These are phyloP conservation scores for Leptinotarsa tumamoca DNA, from an alignment of 2,888 invertebrate genomes.

Conservation along the genomic window DNA sequence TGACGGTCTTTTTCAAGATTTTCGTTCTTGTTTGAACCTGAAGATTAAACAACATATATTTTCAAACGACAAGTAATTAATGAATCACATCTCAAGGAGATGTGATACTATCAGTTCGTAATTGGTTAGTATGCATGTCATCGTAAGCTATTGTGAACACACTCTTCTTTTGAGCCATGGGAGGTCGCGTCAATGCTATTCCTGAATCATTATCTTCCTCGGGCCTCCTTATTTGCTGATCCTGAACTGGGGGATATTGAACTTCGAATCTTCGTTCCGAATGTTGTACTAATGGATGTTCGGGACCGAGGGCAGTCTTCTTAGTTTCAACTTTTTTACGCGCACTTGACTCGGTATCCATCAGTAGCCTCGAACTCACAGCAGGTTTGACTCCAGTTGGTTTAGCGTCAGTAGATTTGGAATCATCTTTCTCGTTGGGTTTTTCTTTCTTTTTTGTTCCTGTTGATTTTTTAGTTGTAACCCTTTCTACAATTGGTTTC, in stretches of 20 bases:
- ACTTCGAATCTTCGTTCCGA: slow-evolving; percentile 82
- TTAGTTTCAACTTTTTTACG: slow-evolving; percentile 53
- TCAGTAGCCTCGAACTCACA: slow-evolving; percentile 50
- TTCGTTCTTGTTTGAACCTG: no score
- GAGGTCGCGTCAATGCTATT: slow-evolving; percentile 79
- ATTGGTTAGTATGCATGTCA: slow-evolving; percentile 87
- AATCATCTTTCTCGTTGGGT: slow-evolving; percentile 64
- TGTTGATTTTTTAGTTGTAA: slow-evolving; percentile 51
- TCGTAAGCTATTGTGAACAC: slow-evolving; percentile 94
- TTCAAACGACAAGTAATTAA: no score
- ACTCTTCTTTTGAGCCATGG: slow-evolving; percentile 89
- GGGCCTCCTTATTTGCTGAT: slow-evolving; percentile 64
- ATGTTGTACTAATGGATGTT: slow-evolving; percentile 80
- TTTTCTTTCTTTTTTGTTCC: slow-evolving; percentile 54
- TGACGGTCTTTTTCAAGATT: no score
- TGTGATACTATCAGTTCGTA: slow-evolving; percentile 83
- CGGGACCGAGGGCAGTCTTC: slow-evolving; percentile 56
- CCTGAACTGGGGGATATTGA: slow-evolving; percentile 47
- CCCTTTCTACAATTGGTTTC: slow-evolving; percentile 30
- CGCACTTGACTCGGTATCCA: slow-evolving; percentile 57
- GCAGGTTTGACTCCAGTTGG: slow-evolving; percentile 46
- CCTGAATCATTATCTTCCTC: slow-evolving; percentile 81
- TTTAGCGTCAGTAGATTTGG: slow-evolving; percentile 52
- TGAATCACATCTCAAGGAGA: slow-evolving; percentile 68
- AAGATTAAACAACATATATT: no score